Evolutionary conservation across 1,140 invertebrate species (phyloP).

Genomic region (Psilanteris sp.): DNA sequence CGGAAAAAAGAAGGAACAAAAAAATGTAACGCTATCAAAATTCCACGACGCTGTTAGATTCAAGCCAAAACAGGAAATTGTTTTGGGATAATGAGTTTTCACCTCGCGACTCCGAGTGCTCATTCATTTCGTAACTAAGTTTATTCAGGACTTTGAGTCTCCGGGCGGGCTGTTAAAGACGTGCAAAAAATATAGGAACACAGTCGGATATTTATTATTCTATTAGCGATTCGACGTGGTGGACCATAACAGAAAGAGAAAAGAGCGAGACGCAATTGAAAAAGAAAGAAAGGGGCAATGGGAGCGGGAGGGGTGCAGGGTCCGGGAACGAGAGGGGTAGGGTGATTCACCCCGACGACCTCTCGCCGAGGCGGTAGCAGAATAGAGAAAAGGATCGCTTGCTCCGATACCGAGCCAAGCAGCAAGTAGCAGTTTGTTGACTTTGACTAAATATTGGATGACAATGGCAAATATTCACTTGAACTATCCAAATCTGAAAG

Average conservation of each 20-base stretch:
- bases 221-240: conserved; percentile 70
- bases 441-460: conserved; percentile 77
- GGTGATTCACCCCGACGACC: conserved; percentile 46
- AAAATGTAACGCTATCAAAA: too few relatives aligned
- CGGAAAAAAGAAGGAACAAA: too few relatives aligned
- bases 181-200: conserved; percentile 61
- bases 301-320: conserved; percentile 9
- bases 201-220: conserved; percentile 74
- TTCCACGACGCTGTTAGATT: conserved; percentile 26
- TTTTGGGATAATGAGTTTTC: conserved; percentile 50
- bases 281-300: too few relatives aligned
- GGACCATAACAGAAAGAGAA: conserved; percentile 50
- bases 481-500: conserved; percentile 67
- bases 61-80: conserved; percentile 41
- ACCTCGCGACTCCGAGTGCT: too few relatives aligned
- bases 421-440: conserved; percentile 73
- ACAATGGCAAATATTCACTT: conserved; percentile 76
- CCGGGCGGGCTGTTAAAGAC: conserved; percentile 43
- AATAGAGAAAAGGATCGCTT: conserved; percentile 68
- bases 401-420: conserved; percentile 68
- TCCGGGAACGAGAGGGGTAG: conserved; percentile 16
- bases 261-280: background rate
- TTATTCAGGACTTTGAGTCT: conserved; percentile 64
- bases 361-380: conserved; percentile 42
- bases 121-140: conserved; percentile 65